These are phyloP conservation scores for Carassius carassius DNA, from an alignment of 2,113 vertebrate species.

Conservation along the genomic window DNA sequence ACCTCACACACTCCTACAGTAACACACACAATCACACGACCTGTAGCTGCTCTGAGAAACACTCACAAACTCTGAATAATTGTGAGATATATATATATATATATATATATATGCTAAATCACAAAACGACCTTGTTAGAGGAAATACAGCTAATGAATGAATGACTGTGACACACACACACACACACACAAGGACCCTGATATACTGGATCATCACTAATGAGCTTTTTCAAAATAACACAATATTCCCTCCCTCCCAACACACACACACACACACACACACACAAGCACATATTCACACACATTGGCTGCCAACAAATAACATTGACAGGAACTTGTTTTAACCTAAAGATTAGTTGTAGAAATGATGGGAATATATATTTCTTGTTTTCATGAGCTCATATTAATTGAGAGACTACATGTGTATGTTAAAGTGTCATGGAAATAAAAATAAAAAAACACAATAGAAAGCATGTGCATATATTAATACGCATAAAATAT, in stretches of 20 bases:
- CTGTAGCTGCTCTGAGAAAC: not conserved
- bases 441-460: too few species aligned
- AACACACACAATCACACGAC: not conserved
- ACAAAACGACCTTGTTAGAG: constrained; percentile 51
- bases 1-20: not conserved
- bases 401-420: not conserved
- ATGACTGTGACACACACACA: constrained; percentile 57
- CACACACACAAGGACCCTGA: constrained; percentile 40
- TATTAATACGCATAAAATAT: not conserved
- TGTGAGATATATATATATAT: constrained; percentile 44
- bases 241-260: not conserved
- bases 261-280: too few species aligned
- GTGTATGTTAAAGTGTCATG: not conserved
- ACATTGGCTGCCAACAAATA: not conserved
- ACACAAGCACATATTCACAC: not conserved
- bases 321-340: not conserved
- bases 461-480: not conserved
- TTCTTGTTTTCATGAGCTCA: not conserved
- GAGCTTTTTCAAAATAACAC: constrained; percentile 40
- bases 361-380: not conserved
- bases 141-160: constrained; percentile 74
- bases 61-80: constrained; percentile 37
- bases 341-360: too few species aligned
- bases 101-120: constrained; percentile 61
- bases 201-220: constrained; percentile 31